Conservation (phyloP, 2,888 invertebrate species). For the Limnephilus lunatus region DNA sequence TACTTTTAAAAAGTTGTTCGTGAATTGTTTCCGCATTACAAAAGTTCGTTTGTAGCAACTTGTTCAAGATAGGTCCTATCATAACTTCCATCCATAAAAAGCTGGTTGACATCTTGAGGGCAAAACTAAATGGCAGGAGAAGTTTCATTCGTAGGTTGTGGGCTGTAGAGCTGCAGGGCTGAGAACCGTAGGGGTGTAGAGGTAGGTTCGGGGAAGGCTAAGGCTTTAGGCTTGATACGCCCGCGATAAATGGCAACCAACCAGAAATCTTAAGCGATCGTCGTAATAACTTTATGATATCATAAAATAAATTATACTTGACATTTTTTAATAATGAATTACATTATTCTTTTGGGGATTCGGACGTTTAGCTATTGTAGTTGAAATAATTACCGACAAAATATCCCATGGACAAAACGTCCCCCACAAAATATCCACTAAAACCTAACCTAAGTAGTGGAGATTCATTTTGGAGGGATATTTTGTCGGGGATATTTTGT, state of each 20-base stretch:
- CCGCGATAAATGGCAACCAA: not conserved
- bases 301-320: not conserved
- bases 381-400: not conserved
- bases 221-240: not conserved
- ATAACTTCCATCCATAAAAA: not conserved
- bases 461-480: no score
- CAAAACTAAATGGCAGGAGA: slow-evolving; percentile 2
- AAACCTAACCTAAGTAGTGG: no score
- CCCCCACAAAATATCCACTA: no score
- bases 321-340: not conserved
- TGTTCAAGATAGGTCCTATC: not conserved
- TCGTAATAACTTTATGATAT: not conserved
- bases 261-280: not conserved
- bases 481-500: no score
- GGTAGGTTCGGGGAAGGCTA: not conserved
- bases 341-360: not conserved
- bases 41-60: not conserved
- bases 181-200: no score
- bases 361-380: not conserved
- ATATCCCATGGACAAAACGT: no score
- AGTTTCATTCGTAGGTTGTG: not conserved
- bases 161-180: not conserved
- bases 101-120: not conserved
- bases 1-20: not conserved
- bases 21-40: not conserved